Percentiles rank a stretch among this genome's conserved stretches.
Evolutionary conservation across 2,113 vertebrate genomes (phyloP).

Genomic region (Laticauda laticaudata): DNA sequence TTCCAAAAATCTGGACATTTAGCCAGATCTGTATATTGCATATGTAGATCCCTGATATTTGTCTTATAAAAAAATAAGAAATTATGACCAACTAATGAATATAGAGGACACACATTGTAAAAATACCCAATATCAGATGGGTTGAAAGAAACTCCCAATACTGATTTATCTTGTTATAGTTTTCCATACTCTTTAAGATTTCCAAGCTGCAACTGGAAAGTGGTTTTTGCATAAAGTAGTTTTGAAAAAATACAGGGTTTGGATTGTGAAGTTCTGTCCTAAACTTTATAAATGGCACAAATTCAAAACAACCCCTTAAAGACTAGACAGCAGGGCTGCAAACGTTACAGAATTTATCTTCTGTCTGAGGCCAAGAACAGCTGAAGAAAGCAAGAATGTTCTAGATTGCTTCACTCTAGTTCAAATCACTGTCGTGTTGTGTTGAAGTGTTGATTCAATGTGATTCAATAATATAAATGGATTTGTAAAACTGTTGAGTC

Average conservation of each 20-base stretch:
- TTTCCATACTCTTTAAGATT: background rate
- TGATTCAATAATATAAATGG: background rate
- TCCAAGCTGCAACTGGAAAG: background rate
- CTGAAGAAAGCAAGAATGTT: background rate
- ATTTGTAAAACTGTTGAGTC: background rate
- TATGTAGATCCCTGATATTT: constrained; percentile 16
- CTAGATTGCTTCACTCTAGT: background rate
- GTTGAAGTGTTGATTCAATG: background rate
- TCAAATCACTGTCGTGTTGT: background rate
- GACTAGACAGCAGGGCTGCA: background rate
- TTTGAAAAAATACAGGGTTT: background rate
- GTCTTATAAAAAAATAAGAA: background rate
- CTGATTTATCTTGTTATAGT: background rate
- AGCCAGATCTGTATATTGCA: constrained; percentile 26
- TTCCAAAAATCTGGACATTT: constrained; percentile 12
- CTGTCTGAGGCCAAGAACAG: background rate
- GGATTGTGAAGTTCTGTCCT: background rate
- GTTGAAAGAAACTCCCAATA: background rate
- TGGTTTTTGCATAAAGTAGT: background rate
- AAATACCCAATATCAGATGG: background rate
- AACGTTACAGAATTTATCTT: background rate
- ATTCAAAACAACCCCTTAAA: background rate
- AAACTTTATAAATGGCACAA: background rate
- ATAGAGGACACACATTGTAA: background rate
- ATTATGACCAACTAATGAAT: background rate